Evolutionary conservation across 2,888 invertebrate species (phyloP).

Genomic region (Dromius quadrimaculatus): DNA sequence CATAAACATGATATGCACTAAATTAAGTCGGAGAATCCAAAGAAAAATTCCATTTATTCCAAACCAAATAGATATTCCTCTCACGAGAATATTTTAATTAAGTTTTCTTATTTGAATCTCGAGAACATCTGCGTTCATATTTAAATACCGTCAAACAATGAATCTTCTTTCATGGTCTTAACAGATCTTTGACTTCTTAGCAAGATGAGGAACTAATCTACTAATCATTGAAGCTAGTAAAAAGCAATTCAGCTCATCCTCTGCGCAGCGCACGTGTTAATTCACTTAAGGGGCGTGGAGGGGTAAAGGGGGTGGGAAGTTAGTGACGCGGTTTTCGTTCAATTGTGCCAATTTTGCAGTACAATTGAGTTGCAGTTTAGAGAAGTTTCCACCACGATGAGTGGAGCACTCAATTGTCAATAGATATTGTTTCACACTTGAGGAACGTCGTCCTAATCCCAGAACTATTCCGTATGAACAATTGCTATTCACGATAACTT

Average conservation of each 20-base stretch:
- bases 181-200: too few relatives aligned
- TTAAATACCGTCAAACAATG: too few relatives aligned
- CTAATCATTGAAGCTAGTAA: constrained; percentile 1
- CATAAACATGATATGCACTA: too few relatives aligned
- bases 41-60: too few relatives aligned
- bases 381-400: neutral
- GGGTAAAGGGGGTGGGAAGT: neutral
- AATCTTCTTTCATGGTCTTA: too few relatives aligned
- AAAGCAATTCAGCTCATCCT: constrained; percentile 27
- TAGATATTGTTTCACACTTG: constrained; percentile 12
- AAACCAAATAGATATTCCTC: too few relatives aligned
- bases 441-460: neutral
- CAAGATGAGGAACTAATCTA: constrained; percentile 12
- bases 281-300: constrained; percentile 13
- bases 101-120: neutral
- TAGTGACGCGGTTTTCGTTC: constrained; percentile 22
- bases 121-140: neutral
- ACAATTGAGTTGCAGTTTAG: constrained; percentile 23
- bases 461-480: neutral
- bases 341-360: constrained; percentile 31
- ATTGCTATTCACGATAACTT: neutral
- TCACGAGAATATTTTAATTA: neutral
- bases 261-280: too few relatives aligned
- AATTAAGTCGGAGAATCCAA: too few relatives aligned
- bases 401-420: constrained; percentile 5